A percentile compares a stretch with the other conserved stretches of the same genome.
Conservation (phyloP, 1,140 invertebrate genomes). For the Nilaparvata lugens region DNA sequence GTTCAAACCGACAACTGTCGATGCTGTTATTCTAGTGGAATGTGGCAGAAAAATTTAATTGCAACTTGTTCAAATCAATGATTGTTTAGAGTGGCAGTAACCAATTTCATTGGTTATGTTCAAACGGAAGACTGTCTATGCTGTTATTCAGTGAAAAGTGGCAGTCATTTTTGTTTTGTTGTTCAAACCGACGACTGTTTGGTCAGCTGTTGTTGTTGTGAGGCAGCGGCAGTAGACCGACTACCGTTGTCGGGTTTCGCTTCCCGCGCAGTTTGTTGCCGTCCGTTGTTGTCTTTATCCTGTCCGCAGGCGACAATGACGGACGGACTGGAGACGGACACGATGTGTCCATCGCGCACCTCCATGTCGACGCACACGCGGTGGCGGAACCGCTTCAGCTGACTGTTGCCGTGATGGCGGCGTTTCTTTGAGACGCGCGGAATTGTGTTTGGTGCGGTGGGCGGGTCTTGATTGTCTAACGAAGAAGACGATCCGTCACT, state of each 20-base stretch:
- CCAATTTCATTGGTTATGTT: too few species aligned
- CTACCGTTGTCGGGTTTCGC: conserved; percentile 3
- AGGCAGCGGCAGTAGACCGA: conserved; percentile 6
- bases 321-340: conserved; percentile 23
- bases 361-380: conserved; percentile 20
- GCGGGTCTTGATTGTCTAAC: conserved; percentile 24
- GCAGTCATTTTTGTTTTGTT: too few species aligned
- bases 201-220: conserved; percentile 11
- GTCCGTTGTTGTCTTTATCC: too few species aligned
- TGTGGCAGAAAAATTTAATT: too few species aligned
- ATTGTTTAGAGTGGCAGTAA: too few species aligned
- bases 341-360: conserved; percentile 18
- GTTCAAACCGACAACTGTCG: too few species aligned
- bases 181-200: conserved; percentile 25
- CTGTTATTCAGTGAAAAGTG: too few species aligned
- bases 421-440: conserved; percentile 28
- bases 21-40: too few species aligned
- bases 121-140: too few species aligned
- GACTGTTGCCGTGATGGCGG: conserved; percentile 19
- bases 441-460: conserved; percentile 28
- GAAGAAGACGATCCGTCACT: conserved; percentile 31
- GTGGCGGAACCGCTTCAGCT: conserved; percentile 14
- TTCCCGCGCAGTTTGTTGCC: conserved; percentile 10
- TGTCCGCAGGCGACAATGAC: conserved; percentile 17
- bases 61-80: too few species aligned